Evolutionary conservation across 2,113 vertebrate species (phyloP).

Genomic region (Falco punctatus): DNA sequence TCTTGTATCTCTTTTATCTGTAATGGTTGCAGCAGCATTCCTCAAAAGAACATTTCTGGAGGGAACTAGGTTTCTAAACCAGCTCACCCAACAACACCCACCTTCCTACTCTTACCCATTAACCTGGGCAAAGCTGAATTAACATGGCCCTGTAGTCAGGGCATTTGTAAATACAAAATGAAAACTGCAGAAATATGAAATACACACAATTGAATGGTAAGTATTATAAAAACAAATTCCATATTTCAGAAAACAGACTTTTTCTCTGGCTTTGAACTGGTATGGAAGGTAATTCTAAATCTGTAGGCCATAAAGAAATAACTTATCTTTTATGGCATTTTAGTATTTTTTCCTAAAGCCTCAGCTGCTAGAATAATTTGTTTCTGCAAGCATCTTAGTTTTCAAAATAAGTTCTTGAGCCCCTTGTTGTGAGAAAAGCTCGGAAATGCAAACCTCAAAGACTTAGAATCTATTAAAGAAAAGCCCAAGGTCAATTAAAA

Average conservation of each 20-base stretch:
- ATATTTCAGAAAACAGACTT: background rate
- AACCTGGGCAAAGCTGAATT: background rate
- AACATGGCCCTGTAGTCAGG: background rate
- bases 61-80: background rate
- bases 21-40: conserved; percentile 3
- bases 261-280: background rate
- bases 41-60: background rate
- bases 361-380: background rate
- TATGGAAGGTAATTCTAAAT: background rate
- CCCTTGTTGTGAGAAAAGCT: background rate
- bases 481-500: background rate
- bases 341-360: background rate
- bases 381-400: background rate
- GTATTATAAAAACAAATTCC: background rate
- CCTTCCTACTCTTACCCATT: background rate
- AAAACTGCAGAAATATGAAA: background rate
- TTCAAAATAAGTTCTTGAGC: background rate
- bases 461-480: background rate
- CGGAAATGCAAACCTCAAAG: background rate
- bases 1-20: background rate
- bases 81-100: background rate
- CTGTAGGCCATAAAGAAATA: background rate
- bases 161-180: background rate
- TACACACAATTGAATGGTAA: background rate
- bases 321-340: background rate